Percentiles rank a stretch among this genome's conserved stretches.
phyloP scores from a whole-genome alignment of 2,888 invertebrate species.

The Ichneumoninae sp. region DNA sequence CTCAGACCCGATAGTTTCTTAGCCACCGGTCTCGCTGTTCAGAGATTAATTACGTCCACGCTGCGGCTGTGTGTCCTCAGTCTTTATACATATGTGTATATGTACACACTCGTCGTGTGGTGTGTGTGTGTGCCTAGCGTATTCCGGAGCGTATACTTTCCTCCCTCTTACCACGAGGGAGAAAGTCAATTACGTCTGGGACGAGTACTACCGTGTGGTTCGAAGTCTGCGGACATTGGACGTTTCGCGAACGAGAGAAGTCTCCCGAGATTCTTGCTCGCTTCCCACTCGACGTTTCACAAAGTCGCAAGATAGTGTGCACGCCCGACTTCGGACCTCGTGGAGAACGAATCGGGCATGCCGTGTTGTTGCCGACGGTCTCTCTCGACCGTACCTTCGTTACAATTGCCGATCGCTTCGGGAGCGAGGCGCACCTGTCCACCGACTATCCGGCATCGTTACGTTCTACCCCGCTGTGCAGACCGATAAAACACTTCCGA shows the following conservation, averaged over 20 bases:
- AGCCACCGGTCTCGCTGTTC: slow-evolving; percentile 54
- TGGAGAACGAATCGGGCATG: slow-evolving; percentile 19
- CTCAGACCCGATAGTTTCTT: slow-evolving; percentile 55
- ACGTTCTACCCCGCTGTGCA: slow-evolving; percentile 47
- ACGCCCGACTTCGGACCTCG: not conserved
- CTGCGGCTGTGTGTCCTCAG: slow-evolving; percentile 28
- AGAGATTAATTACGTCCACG: slow-evolving; percentile 64
- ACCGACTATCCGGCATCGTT: slow-evolving; percentile 60
- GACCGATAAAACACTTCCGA: slow-evolving; percentile 68
- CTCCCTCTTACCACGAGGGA: slow-evolving; percentile 68
- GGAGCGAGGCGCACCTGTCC: slow-evolving; percentile 68
- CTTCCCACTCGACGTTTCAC: slow-evolving; percentile 38
- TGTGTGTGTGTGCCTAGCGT: not conserved
- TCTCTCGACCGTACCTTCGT: slow-evolving; percentile 40
- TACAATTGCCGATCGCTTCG: slow-evolving; percentile 59
- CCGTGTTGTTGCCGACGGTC: slow-evolving; percentile 27
- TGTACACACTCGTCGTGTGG: slow-evolving; percentile 23
- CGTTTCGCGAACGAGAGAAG: slow-evolving; percentile 59
- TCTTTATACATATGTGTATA: slow-evolving; percentile 12
- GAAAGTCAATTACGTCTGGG: slow-evolving; percentile 77
- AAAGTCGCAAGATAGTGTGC: not conserved
- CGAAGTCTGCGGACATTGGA: slow-evolving; percentile 50
- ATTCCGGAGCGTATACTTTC: slow-evolving; percentile 63
- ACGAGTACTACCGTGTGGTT: slow-evolving; percentile 64
- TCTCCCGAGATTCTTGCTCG: slow-evolving; percentile 72